A percentile compares a stretch with the other conserved stretches of the same genome.
These are phyloP conservation scores for Pimpla rufipes DNA, from an alignment of 2,888 invertebrate genomes.

Conservation along the genomic window DNA sequence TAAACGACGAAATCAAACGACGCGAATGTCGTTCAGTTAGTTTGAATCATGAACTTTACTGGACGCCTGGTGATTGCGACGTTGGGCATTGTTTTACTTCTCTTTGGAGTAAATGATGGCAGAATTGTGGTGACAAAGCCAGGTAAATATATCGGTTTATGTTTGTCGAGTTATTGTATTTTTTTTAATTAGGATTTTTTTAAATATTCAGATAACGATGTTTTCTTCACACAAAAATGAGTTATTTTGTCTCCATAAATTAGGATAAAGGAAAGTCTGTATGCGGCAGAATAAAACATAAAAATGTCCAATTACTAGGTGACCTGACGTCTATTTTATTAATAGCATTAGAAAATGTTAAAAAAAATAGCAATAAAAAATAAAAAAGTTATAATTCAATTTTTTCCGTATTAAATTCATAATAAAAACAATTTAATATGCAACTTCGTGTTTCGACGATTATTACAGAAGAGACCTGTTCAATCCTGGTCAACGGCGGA, in stretches of 20 bases:
- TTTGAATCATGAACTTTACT: conserved; percentile 38
- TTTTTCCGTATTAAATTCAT: no score
- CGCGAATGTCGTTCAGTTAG: neutral
- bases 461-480: conserved; percentile 41
- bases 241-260: no score
- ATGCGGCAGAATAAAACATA: no score
- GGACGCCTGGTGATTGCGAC: conserved; percentile 18
- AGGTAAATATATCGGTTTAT: conserved; percentile 17
- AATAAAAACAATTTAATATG: no score
- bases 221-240: no score
- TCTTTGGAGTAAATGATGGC: conserved; percentile 1
- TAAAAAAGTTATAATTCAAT: no score
- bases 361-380: no score
- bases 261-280: no score
- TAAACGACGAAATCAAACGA: conserved; percentile 8
- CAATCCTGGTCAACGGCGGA: conserved; percentile 62
- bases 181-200: neutral
- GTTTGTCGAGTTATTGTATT: neutral
- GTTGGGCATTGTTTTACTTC: conserved; percentile 24
- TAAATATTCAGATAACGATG: no score
- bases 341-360: no score
- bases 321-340: no score
- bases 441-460: neutral
- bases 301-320: no score
- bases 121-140: neutral